These are phyloP conservation scores for Chrysaora quinquecirrha DNA, from an alignment of 30 jellyfish, hydroid and myxozoan genomes.

Conservation along the genomic window DNA sequence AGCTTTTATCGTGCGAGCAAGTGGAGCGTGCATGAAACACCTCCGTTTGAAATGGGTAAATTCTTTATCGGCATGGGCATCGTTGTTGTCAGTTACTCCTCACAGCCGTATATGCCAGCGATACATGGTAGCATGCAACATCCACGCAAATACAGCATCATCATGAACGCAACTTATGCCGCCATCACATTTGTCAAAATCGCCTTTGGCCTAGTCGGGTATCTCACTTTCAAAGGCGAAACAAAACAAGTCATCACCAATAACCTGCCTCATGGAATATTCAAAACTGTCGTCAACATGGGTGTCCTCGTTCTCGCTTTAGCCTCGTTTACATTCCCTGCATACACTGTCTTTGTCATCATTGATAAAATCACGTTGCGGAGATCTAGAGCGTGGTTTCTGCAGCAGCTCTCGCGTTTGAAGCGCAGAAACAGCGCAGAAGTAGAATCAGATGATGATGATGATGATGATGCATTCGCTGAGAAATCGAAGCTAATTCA, in stretches of 20 bases:
- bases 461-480: conserved; percentile 52
- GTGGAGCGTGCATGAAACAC: conserved; percentile 89
- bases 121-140: conserved; percentile 97
- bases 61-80: conserved; percentile 97
- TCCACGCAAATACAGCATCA: conserved; percentile 76
- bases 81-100: conserved; percentile 96
- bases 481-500: conserved; percentile 17
- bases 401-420: conserved; percentile 53
- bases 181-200: conserved; percentile 91
- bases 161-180: conserved; percentile 86
- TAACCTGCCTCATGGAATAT: conserved; percentile 97
- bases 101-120: conserved; percentile 99
- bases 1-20: conserved; percentile 83
- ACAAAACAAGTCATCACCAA: conserved; percentile 97
- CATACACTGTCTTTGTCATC: conserved; percentile 92
- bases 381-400: conserved; percentile 72
- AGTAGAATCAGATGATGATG: conserved; percentile 53
- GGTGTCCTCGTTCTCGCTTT: conserved; percentile 91
- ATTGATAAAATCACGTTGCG: conserved; percentile 83
- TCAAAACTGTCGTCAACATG: conserved; percentile 77
- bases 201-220: conserved; percentile 93
- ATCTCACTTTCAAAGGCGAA: conserved; percentile 89
- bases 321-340: conserved; percentile 98
- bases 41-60: conserved; percentile 86
- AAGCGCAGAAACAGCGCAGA: conserved; percentile 35